Evolutionary conservation across 2,113 vertebrate genomes (phyloP).

Genomic region (Nannobrachium achirus): DNA sequence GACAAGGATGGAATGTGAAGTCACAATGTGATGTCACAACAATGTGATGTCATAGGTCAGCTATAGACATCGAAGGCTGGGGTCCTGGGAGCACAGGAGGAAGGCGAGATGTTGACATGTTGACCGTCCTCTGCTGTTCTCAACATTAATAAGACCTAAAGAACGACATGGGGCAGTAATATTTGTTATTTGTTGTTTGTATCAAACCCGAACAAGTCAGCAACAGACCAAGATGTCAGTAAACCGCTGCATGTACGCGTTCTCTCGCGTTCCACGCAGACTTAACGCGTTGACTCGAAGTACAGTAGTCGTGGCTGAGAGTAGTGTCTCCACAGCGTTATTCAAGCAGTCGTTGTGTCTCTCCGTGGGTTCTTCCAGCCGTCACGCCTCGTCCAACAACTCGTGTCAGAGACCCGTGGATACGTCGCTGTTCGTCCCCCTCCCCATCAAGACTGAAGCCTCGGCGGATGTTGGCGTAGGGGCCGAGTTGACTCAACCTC

Average conservation of each 20-base stretch:
- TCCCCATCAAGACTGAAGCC: constrained; percentile 76
- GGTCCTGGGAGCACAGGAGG: constrained; percentile 57
- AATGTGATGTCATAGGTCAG: no score
- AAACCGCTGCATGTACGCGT: constrained; percentile 64
- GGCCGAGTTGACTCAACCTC: constrained; percentile 86
- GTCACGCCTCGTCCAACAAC: constrained; percentile 59
- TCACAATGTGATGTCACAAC: no score
- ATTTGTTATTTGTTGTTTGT: background rate
- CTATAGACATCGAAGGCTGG: no score
- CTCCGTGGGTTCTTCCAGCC: constrained; percentile 9
- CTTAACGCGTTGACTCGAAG: constrained; percentile 51
- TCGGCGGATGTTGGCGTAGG: constrained; percentile 80
- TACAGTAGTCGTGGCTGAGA: background rate
- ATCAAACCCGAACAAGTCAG: background rate
- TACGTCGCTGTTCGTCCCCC: constrained; percentile 92
- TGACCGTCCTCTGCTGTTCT: constrained; percentile 64
- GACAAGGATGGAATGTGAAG: no score
- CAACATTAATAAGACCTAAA: background rate
- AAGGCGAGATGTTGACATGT: constrained; percentile 30
- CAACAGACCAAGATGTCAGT: constrained; percentile 61
- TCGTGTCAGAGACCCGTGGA: constrained; percentile 78
- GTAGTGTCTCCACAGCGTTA: constrained; percentile 5
- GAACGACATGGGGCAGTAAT: constrained; percentile 15
- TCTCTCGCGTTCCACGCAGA: constrained; percentile 71
- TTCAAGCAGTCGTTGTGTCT: background rate